Percentiles rank a stretch among this genome's conserved stretches.
Conservation (phyloP, 1,140 invertebrate genomes). For the Drosophila virilis region DNA sequence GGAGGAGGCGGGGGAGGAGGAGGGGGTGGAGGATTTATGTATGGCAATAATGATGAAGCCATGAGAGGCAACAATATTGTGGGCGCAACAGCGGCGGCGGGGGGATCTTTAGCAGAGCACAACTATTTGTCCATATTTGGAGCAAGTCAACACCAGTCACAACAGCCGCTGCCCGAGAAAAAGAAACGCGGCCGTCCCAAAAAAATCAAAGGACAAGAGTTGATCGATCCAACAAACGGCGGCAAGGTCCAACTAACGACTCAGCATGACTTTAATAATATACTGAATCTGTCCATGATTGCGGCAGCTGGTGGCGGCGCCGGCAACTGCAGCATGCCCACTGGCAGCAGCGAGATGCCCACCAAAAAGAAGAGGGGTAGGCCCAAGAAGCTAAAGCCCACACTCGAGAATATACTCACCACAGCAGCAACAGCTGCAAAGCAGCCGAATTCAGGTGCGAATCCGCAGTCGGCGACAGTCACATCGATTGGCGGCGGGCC, state of each 20-base stretch:
- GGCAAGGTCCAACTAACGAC: constrained; percentile 45
- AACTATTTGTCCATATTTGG: constrained; percentile 55
- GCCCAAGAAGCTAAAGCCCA: constrained; percentile 92
- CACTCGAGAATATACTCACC: constrained; percentile 46
- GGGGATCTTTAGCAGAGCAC: constrained; percentile 6
- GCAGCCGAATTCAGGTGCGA: not conserved
- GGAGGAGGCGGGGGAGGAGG: no score
- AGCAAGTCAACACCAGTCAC: constrained; percentile 26
- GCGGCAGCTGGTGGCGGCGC: not conserved
- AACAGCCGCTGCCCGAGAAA: constrained; percentile 87
- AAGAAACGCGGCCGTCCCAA: constrained; percentile 95
- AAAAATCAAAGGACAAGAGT: constrained; percentile 90
- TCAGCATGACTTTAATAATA: constrained; percentile 71
- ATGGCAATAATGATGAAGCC: constrained; percentile 28
- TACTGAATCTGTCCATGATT: constrained; percentile 74
- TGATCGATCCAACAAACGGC: constrained; percentile 44
- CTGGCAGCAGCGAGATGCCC: constrained; percentile 84
- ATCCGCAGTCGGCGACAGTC: constrained; percentile 4
- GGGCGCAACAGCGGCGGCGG: not conserved
- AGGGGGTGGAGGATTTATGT: constrained; percentile 8
- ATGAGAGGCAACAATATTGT: constrained; percentile 15
- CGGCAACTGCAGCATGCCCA: not conserved
- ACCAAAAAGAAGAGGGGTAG: constrained; percentile 92
- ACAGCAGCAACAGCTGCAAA: not conserved
- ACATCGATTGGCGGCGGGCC: not conserved